Conservation (phyloP, 1,140 invertebrate species). For the Micrasema minimum region DNA sequence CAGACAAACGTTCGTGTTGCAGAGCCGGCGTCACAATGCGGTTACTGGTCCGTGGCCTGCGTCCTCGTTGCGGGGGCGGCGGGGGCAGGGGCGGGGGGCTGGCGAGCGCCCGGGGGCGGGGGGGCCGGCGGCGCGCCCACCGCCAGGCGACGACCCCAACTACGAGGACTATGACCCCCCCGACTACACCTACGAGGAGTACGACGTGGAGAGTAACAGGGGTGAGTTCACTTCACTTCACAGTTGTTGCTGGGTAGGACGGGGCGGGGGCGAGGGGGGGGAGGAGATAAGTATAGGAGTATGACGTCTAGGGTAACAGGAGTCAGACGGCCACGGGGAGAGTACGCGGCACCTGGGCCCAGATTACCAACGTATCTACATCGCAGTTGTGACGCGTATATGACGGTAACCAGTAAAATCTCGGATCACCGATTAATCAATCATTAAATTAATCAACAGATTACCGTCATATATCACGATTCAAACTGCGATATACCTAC, state of each 20-base stretch:
- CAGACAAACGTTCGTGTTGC: background rate
- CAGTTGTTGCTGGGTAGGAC: background rate
- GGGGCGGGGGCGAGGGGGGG: no score
- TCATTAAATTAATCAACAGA: background rate
- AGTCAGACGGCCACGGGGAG: background rate
- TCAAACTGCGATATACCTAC: no score
- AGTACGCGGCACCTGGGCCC: background rate
- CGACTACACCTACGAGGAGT: constrained; percentile 54
- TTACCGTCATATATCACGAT: no score
- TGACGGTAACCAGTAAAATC: background rate
- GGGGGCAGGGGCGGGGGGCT: background rate
- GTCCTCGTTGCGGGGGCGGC: constrained; percentile 3
- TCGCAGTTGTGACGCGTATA: no score
- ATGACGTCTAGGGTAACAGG: background rate
- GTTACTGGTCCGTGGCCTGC: background rate
- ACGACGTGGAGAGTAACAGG: constrained; percentile 36
- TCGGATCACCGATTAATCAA: background rate
- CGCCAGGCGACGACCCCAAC: constrained; percentile 22
- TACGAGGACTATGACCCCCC: constrained; percentile 41
- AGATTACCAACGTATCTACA: no score
- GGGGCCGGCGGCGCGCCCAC: background rate
- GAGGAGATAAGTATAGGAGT: no score
- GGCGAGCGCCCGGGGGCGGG: constrained; percentile 7
- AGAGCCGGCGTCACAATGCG: constrained; percentile 10
- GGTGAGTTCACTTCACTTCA: background rate